Conservation (phyloP, 2,113 vertebrate species). For the Forbesichthys papilliferus region DNA sequence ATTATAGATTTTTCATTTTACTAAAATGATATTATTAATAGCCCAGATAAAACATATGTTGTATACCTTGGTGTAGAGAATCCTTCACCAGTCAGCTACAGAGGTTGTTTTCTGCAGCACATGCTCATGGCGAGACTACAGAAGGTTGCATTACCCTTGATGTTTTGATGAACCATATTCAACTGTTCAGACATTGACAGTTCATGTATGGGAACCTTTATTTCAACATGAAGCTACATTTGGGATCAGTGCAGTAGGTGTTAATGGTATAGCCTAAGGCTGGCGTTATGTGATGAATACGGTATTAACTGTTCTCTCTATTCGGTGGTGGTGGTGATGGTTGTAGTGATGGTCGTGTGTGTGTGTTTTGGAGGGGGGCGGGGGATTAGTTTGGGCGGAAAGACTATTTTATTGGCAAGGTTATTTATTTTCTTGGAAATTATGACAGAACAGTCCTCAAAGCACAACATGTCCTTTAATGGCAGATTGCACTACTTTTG, state of each 20-base stretch:
- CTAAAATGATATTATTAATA: too few species aligned
- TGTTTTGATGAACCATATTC: constrained; percentile 40
- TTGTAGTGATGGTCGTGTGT: constrained; percentile 21
- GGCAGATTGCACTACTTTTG: constrained; percentile 44
- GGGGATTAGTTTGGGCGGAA: constrained; percentile 13
- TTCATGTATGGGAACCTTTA: constrained; percentile 39
- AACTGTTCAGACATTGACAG: constrained; percentile 44
- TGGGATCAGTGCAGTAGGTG: constrained; percentile 42
- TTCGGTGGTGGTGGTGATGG: constrained; percentile 3
- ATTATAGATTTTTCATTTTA: too few species aligned
- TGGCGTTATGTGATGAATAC: constrained; percentile 27
- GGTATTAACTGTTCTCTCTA: constrained; percentile 31
- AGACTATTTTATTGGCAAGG: constrained; percentile 38
- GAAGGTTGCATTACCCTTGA: neutral
- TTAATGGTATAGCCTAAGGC: constrained; percentile 24
- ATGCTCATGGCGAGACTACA: neutral
- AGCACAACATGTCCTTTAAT: constrained; percentile 48
- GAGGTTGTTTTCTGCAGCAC: neutral
- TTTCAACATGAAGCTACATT: constrained; percentile 38
- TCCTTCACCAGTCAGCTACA: neutral
- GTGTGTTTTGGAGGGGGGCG: constrained; percentile 15
- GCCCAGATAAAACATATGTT: too few species aligned
- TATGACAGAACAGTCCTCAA: constrained; percentile 52
- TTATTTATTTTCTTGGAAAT: constrained; percentile 45
- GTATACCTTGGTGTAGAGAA: too few species aligned